These are phyloP conservation scores for Lithobates pipiens DNA, from an alignment of 2,797 vertebrate species.

Conservation along the genomic window DNA sequence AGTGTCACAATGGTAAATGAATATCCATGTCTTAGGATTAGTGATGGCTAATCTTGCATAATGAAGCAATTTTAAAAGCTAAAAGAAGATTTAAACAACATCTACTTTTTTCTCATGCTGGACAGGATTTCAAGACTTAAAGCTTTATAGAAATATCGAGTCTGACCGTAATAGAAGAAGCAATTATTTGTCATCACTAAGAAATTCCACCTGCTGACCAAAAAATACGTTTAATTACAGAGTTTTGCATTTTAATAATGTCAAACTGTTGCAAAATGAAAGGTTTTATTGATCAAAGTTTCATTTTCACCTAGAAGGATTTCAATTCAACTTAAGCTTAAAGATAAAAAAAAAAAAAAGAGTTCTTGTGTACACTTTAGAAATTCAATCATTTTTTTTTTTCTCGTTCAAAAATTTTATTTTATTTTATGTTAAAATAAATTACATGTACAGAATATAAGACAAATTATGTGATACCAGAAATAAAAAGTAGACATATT, in stretches of 20 bases:
- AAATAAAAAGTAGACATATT: no score
- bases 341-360: conserved; percentile 12
- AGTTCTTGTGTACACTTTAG: background rate
- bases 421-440: no score
- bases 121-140: conserved; percentile 54
- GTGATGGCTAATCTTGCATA: conserved; percentile 62
- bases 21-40: conserved; percentile 62
- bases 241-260: conserved; percentile 54
- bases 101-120: conserved; percentile 56
- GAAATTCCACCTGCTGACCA: conserved; percentile 56
- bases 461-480: no score
- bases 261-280: conserved; percentile 58
- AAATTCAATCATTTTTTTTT: conserved; percentile 2
- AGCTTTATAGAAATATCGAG: conserved; percentile 54
- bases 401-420: no score
- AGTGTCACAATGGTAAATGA: conserved; percentile 62
- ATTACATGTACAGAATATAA: no score
- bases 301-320: conserved; percentile 51
- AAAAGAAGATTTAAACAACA: conserved; percentile 62
- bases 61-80: conserved; percentile 62
- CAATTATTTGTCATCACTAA: conserved; percentile 60
- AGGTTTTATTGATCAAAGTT: conserved; percentile 53
- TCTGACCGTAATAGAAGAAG: conserved; percentile 52
- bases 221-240: conserved; percentile 59
- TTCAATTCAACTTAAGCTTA: conserved; percentile 33